Conservation (phyloP, 2,888 invertebrate species). For the Clanis bilineata region DNA sequence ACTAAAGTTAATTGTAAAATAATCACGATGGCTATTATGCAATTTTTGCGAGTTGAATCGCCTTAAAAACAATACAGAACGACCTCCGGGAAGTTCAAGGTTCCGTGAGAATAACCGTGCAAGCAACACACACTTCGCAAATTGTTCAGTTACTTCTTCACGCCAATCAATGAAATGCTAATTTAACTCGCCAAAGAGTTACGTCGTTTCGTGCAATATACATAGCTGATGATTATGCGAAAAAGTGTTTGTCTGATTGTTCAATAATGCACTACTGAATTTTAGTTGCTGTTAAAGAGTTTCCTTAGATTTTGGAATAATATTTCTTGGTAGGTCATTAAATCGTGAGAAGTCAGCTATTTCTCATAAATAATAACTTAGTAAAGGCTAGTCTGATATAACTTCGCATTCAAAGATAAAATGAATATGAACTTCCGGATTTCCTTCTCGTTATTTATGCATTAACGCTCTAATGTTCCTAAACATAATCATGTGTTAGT, state of each 20-base stretch:
- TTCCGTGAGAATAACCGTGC: slow-evolving; percentile 10
- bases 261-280: background rate
- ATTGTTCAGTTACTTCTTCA: slow-evolving; percentile 12
- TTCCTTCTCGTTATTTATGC: slow-evolving; percentile 36
- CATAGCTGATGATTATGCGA: background rate
- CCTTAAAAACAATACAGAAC: slow-evolving; percentile 18
- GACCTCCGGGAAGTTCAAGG: slow-evolving; percentile 28
- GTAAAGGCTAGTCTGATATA: background rate
- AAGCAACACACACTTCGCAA: slow-evolving; percentile 6
- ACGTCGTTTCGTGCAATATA: background rate
- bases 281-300: too few relatives aligned
- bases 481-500: background rate
- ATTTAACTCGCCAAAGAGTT: slow-evolving; percentile 21
- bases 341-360: background rate
- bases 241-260: background rate
- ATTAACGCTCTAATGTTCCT: background rate
- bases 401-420: background rate
- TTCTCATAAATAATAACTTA: background rate
- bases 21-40: slow-evolving; percentile 22
- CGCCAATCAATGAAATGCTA: slow-evolving; percentile 14
- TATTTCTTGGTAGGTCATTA: too few relatives aligned
- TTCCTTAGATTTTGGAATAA: background rate
- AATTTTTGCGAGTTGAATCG: slow-evolving; percentile 25
- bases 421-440: slow-evolving; percentile 22
- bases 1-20: slow-evolving; percentile 22